Evolutionary conservation across 2,888 invertebrate genomes (phyloP).

Genomic region (Girardia tigrina): DNA sequence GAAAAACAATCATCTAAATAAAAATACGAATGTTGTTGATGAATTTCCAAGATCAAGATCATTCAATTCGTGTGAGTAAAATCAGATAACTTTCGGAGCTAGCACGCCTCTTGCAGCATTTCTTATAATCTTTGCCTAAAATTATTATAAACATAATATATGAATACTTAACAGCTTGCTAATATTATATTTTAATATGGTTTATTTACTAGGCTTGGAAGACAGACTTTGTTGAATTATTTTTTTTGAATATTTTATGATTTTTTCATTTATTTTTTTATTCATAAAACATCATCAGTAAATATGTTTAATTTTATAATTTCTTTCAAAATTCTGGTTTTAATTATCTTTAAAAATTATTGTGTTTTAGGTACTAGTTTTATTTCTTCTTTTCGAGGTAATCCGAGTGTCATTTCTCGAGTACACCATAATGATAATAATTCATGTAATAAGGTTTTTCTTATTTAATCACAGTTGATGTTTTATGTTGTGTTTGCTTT

Average conservation of each 20-base stretch:
- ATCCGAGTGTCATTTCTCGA: background rate
- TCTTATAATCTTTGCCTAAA: background rate
- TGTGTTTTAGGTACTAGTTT: background rate
- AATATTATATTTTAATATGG: background rate
- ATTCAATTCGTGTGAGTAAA: constrained; percentile 13
- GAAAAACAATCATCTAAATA: background rate
- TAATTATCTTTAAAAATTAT: background rate
- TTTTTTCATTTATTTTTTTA: too few relatives aligned
- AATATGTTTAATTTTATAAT: too few relatives aligned
- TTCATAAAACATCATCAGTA: too few relatives aligned
- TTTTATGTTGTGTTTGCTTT: background rate
- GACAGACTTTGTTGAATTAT: too few relatives aligned
- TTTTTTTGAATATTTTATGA: too few relatives aligned
- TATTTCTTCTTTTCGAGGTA: constrained; percentile 23
- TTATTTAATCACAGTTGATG: background rate
- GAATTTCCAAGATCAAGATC: background rate
- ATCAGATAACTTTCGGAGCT: background rate
- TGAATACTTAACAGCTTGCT: background rate
- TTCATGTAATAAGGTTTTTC: background rate
- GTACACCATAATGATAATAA: background rate
- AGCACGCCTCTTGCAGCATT: constrained; percentile 18
- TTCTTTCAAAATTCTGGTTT: too few relatives aligned
- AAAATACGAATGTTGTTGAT: background rate
- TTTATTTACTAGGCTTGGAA: background rate
- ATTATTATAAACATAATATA: background rate